Percentiles rank a stretch among this genome's conserved stretches.
Conservation (phyloP, 2,797 vertebrate species). For the Neosalanx taihuensis region DNA sequence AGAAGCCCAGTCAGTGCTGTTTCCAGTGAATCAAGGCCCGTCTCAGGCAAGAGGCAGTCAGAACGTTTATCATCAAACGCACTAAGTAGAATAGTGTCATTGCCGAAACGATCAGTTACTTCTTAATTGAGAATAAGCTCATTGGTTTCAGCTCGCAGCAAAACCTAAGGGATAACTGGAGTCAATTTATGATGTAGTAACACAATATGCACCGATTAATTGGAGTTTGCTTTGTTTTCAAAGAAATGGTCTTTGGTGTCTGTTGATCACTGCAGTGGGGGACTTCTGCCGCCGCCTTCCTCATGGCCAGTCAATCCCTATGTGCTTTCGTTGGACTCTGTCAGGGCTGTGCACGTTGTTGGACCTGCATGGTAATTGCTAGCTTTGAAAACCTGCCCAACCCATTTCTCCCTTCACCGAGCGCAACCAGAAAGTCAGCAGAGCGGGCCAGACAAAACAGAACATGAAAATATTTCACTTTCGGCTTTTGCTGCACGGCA, state of each 20-base stretch:
- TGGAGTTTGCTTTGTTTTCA: background rate
- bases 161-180: no score
- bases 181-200: background rate
- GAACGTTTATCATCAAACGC: background rate
- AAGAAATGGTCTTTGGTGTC: background rate
- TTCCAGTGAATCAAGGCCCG: constrained; percentile 5
- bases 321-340: constrained; percentile 11
- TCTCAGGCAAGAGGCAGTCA: background rate
- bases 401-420: constrained; percentile 27
- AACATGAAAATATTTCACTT: constrained; percentile 45
- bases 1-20: constrained; percentile 45
- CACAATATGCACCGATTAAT: background rate
- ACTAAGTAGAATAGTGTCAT: background rate
- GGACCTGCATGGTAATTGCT: constrained; percentile 17
- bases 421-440: constrained; percentile 17
- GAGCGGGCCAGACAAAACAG: constrained; percentile 46
- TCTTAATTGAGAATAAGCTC: background rate
- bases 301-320: background rate
- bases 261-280: background rate
- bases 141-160: background rate
- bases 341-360: constrained; percentile 14
- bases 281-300: background rate
- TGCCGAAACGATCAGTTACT: no score
- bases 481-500: constrained; percentile 15
- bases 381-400: constrained; percentile 29